Evolutionary conservation across 2,797 vertebrate genomes (phyloP), one percentile per base, ranked within the genome.

Genomic region (Halcyon badia): DNA sequence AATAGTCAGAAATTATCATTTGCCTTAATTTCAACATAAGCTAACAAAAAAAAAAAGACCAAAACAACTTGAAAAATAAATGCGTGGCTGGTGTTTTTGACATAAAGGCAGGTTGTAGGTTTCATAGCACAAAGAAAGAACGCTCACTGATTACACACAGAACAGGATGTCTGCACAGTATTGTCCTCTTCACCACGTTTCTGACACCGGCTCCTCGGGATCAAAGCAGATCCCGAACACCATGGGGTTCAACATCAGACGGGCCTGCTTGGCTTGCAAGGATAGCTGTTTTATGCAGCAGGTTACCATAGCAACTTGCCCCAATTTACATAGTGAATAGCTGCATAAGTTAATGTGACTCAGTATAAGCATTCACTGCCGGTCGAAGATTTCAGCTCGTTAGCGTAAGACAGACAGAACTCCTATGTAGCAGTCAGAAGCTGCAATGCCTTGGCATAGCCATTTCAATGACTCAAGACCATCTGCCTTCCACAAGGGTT

Each of bases 301-400:
- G 30, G 79, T 95, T 95, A 37, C 95, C 87, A 86, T 88, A 51
- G 93, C 3, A 88, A 96, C 83, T 61, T 24, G 44, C 22, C 62
- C 79, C 60, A 37, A 90, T 94, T 91, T 95, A 16, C 91, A 91
- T 60, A 3, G 65, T 2, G 73, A 94, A 79, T 51, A 31, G 64
- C 77, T 83, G 75, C 49, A 21, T 1, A 39, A 81, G 52, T 88
- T 94, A 82, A 78, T n/a, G 76, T 28, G 61, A 25, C 65, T 90
- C 94, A 8, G 2, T 10, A 10, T 22, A 51, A 82, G 66, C 54
- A 3, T 18, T 58, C 61, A 5, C 16, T 78, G 37, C 44, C 44
- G 35, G 76, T 30, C 1, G 2, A 86, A 58, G 83, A 24, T 14
- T 48, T 65, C 91, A 48, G 61, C 33, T 71, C 31, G 4, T 81